Conservation (phyloP, 2,113 vertebrate species). For the Microtus oregoni region DNA sequence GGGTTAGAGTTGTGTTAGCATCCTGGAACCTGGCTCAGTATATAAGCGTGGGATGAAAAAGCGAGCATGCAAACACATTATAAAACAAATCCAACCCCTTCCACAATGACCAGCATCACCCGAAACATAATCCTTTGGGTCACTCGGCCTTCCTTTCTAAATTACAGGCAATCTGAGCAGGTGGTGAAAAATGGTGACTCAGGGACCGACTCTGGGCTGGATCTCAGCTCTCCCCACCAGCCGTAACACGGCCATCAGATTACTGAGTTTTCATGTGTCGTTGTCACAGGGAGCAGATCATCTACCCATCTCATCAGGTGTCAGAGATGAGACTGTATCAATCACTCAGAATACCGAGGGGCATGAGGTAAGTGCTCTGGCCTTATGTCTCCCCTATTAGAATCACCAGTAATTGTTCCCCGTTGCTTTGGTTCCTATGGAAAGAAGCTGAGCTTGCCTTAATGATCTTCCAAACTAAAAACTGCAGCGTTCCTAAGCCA, state of each 20-base stretch:
- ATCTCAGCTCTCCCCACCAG: not conserved
- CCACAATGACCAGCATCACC: not conserved
- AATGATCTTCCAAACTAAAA: not conserved
- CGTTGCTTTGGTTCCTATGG: not conserved
- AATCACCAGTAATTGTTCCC: not conserved
- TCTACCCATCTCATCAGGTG: too few relatives aligned
- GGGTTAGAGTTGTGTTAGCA: not conserved
- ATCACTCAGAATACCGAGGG: too few relatives aligned
- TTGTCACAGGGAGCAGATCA: too few relatives aligned
- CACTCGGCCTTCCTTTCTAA: slow-evolving; percentile 56
- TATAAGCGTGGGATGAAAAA: not conserved
- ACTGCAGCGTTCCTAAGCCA: not conserved
- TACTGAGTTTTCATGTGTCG: not conserved
- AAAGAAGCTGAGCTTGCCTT: slow-evolving; percentile 8
- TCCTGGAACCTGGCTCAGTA: not conserved
- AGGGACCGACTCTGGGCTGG: not conserved
- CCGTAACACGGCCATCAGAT: not conserved
- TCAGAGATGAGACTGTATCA: not conserved
- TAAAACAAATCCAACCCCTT: slow-evolving; percentile 45
- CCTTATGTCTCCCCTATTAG: not conserved
- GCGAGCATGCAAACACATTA: not conserved
- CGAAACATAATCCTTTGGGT: slow-evolving; percentile 51
- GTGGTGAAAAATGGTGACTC: slow-evolving; percentile 43
- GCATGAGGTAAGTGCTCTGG: not conserved
- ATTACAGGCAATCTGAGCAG: slow-evolving; percentile 33